Evolutionary conservation across 2,797 vertebrate genomes (phyloP), one percentile per base, ranked within the genome.

Genomic region (Euthynnus affinis): DNA sequence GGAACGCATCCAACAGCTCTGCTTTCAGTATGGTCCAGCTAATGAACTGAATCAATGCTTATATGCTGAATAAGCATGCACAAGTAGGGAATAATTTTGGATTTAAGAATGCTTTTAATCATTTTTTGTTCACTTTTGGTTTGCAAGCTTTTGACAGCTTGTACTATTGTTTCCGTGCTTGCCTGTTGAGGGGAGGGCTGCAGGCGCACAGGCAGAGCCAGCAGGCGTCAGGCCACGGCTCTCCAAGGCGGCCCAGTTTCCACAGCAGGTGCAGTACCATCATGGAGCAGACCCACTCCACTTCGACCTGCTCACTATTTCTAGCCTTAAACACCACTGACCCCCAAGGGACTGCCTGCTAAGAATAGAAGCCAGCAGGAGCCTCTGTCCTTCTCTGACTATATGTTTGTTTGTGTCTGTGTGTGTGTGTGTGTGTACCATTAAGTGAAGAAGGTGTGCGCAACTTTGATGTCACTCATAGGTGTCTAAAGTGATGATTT

Each of bases 261-360:
- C 89, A 86, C 75, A 85, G 87, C 91, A 93, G 91, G 90, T 92
- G 91, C 83, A 67, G 67, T 5, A 70, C 61, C 68, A 88, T 81
- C 78, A 76, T 70, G 74, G 88, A 83, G 77, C 61, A 55, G 76
- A 71, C 48, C 80, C 56, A 75, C 55, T 82, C 80, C 64, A 69
- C 83, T 86, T 76, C 63, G 76, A 74, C 80, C 78, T 53, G 62
- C 78, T 90, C 81, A 87, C 78, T 81, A 79, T 90, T 91, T 91
- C 84, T 84, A 90, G 79, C 65, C 78, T 80, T 55, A 80, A 68
- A 78, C 66, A 72, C 46, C 60, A 73, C 66, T 37, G 58, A 32
- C 57, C 69, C 59, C 77, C 51, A 72, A 76, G 58, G 74, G 76
- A 80, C 71, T 13, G 65, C 14, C 71, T 71, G 74, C 89, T 85